Evolutionary conservation across 2,113 vertebrate genomes (phyloP).

Genomic region (Cisticola juncidis): DNA sequence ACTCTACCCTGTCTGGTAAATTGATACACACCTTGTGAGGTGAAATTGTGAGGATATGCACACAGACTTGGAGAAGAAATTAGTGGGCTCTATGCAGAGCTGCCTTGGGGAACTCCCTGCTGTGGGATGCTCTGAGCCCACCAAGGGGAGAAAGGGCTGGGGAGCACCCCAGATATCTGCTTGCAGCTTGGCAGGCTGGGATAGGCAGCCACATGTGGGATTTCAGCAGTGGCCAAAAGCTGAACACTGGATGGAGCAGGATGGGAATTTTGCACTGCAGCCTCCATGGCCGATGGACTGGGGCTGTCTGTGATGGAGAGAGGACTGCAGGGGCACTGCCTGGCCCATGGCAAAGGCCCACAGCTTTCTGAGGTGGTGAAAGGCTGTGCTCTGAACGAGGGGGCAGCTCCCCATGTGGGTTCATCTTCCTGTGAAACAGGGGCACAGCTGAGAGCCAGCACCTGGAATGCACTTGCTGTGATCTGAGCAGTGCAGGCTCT

Average conservation of each 20-base stretch:
- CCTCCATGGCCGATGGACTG: rapidly evolving
- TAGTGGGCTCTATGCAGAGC: background rate
- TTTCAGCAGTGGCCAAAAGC: background rate
- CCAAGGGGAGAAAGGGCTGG: background rate
- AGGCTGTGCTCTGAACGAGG: rapidly evolving
- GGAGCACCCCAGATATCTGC: background rate
- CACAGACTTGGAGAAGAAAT: background rate
- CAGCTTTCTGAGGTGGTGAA: background rate
- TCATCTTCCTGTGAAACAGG: background rate
- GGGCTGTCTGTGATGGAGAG: background rate
- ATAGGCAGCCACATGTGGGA: background rate
- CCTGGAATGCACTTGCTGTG: background rate
- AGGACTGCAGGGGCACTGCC: background rate
- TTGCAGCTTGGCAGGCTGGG: background rate
- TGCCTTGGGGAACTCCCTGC: background rate
- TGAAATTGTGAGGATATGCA: background rate
- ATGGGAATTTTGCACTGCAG: background rate
- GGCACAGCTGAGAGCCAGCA: background rate
- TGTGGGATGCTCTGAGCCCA: background rate
- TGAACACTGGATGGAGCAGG: background rate
- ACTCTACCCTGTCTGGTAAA: background rate
- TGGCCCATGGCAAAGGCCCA: background rate
- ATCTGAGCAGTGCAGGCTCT: background rate
- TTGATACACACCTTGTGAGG: background rate
- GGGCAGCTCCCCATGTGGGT: background rate